A percentile compares a stretch with the other conserved stretches of the same genome.
Conservation (phyloP, 37 sponge, comb jelly and placozoan species). For the Geodia barretti region DNA sequence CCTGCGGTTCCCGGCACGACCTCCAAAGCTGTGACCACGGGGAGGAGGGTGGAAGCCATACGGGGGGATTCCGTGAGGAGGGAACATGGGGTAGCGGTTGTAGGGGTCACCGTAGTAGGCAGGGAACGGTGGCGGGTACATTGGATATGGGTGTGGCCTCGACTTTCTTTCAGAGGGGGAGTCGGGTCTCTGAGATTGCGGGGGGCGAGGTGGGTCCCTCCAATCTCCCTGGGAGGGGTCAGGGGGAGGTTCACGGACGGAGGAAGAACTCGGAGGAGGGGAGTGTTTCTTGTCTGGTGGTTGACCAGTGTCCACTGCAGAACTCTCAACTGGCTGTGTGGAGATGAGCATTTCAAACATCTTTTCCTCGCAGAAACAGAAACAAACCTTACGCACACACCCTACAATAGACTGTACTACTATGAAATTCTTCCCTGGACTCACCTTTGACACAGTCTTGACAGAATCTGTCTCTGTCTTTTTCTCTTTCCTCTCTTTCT, state of each 20-base stretch:
- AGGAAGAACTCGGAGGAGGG: too few species aligned
- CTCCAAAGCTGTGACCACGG: not conserved
- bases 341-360: too few species aligned
- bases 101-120: not conserved
- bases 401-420: too few species aligned
- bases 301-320: too few species aligned
- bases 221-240: not conserved
- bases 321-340: too few species aligned
- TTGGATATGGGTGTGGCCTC: not conserved
- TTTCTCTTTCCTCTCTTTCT: not conserved
- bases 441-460: not conserved
- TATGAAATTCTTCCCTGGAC: too few species aligned
- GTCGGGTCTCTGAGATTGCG: not conserved
- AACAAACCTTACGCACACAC: too few species aligned
- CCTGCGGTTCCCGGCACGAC: not conserved
- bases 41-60: constrained; percentile 10
- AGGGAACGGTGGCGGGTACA: not conserved
- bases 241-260: not conserved
- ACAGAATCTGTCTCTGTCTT: too few species aligned
- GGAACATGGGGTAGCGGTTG: not conserved
- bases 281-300: too few species aligned
- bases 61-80: not conserved
- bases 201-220: not conserved
- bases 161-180: not conserved
- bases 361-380: too few species aligned